A percentile compares a stretch with the other conserved stretches of the same genome.
phyloP scores from a whole-genome alignment of 2,797 vertebrate genomes.

The Eremophila alpestris region DNA sequence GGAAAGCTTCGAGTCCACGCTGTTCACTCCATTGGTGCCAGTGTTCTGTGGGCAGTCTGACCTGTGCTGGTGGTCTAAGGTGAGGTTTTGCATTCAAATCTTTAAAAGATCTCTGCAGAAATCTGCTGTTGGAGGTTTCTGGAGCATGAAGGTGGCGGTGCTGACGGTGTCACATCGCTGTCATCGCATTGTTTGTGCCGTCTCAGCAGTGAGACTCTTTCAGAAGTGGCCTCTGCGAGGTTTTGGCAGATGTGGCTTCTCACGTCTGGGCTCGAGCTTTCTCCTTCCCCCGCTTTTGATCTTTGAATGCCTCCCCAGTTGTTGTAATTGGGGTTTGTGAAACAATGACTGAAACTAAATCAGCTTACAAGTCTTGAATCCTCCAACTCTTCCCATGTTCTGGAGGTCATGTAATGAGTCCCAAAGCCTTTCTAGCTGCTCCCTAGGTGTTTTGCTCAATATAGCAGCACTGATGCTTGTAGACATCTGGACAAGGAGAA shows the following conservation, averaged over 20 bases:
- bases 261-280: neutral
- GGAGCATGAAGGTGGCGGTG: neutral
- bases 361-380: neutral
- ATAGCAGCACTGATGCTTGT: neutral
- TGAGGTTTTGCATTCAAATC: neutral
- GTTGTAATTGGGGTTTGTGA: neutral
- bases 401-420: neutral
- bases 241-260: neutral
- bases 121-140: neutral
- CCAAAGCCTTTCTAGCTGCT: neutral
- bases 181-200: neutral
- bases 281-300: neutral
- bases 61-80: neutral
- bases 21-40: neutral
- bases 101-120: neutral
- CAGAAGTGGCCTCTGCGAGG: neutral
- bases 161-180: neutral
- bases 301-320: neutral
- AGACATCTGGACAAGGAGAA: neutral
- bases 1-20: neutral
- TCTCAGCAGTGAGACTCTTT: neutral
- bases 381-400: neutral
- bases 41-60: neutral
- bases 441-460: neutral
- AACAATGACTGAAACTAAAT: neutral